These are phyloP conservation scores for Stenurella melanura DNA, from an alignment of 2,888 invertebrate species.

Conservation along the genomic window DNA sequence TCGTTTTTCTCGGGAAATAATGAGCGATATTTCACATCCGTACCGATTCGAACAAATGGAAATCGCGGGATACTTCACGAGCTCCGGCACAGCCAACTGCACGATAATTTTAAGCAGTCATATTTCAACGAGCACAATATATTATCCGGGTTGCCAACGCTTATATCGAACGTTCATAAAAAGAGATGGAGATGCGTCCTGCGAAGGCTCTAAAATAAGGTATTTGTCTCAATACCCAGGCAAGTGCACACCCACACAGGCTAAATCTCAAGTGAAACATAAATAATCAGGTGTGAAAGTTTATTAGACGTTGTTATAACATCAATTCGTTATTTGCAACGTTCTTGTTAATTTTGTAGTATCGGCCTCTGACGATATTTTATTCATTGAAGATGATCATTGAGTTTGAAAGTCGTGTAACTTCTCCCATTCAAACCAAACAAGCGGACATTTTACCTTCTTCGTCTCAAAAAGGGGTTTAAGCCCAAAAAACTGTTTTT, in stretches of 20 bases:
- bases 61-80: constrained; percentile 24
- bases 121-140: constrained; percentile 19
- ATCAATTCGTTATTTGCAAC: constrained; percentile 13
- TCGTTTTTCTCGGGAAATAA: background rate
- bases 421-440: no score
- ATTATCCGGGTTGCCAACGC: background rate
- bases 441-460: no score
- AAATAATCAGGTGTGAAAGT: constrained; percentile 26
- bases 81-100: constrained; percentile 12
- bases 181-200: constrained; percentile 11
- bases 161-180: background rate
- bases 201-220: constrained; percentile 11
- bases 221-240: constrained; percentile 26
- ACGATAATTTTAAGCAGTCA: constrained; percentile 26
- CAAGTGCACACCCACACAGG: constrained; percentile 14
- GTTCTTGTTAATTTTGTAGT: background rate
- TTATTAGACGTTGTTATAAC: constrained; percentile 25
- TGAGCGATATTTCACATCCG: constrained; percentile 11
- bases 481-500: no score
- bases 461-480: no score
- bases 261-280: constrained; percentile 9
- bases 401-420: no score
- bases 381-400: no score
- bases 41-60: background rate
- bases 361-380: no score